Evolutionary conservation across 2,888 invertebrate genomes (phyloP).

Genomic region (Cataglyphis albicans): DNA sequence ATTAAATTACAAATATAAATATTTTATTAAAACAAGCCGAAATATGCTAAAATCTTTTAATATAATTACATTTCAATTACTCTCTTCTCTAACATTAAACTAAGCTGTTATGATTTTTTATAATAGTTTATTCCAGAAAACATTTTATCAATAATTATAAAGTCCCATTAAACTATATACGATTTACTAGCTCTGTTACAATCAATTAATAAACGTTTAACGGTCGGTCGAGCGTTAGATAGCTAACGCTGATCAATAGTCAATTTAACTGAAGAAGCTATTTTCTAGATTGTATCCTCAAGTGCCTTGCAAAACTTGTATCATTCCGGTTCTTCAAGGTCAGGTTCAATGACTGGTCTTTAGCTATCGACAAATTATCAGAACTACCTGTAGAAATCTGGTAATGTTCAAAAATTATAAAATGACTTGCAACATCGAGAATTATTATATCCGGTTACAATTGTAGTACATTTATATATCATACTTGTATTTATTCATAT

Average conservation of each 20-base stretch:
- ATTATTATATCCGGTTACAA: constrained; percentile 27
- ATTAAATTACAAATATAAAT: background rate
- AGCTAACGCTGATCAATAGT: background rate
- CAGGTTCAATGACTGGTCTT: constrained; percentile 76
- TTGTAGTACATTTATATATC: background rate
- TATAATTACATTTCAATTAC: background rate
- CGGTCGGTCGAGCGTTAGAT: background rate
- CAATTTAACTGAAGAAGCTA: background rate
- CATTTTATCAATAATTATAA: background rate
- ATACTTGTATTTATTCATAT: background rate
- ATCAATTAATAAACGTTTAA: background rate
- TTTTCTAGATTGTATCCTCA: background rate
- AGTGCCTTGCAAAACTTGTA: constrained; percentile 52
- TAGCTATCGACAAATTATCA: constrained; percentile 11
- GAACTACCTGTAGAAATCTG: background rate
- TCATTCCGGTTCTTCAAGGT: constrained; percentile 72
- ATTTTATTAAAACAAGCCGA: background rate
- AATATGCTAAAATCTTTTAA: background rate
- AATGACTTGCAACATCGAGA: constrained; percentile 7
- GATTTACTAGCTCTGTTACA: background rate
- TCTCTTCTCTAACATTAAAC: background rate
- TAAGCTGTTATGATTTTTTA: background rate
- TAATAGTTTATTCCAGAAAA: background rate
- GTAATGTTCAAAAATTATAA: background rate
- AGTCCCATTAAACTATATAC: background rate